Evolutionary conservation across 2,797 vertebrate genomes (phyloP).

Genomic region (Acanthornis magna): DNA sequence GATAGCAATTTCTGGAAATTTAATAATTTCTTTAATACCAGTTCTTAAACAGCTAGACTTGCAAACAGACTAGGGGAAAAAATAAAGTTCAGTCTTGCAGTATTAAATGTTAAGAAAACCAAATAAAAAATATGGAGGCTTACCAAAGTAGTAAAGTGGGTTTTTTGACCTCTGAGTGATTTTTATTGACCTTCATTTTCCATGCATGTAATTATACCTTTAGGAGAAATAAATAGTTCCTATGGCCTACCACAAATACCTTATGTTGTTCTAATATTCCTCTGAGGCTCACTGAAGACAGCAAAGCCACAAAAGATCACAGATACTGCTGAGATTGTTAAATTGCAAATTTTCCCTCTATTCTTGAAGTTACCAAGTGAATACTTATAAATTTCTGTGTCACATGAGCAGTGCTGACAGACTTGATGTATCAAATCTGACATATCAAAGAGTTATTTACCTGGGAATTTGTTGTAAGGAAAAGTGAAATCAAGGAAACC

Average conservation of each 20-base stretch:
- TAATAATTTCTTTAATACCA: neutral
- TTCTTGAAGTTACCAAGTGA: neutral
- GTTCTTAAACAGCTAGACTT: neutral
- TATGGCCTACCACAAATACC: neutral
- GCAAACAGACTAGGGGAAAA: neutral
- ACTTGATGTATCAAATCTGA: neutral
- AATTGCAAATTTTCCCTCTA: neutral
- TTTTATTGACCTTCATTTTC: neutral
- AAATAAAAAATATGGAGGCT: neutral
- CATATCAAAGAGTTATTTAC: neutral
- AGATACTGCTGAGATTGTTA: neutral
- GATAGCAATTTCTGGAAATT: neutral
- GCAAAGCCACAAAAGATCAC: neutral
- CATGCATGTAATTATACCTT: fast-evolving
- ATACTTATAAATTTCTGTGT: neutral
- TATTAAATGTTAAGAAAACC: neutral
- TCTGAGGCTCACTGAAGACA: neutral
- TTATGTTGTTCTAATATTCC: neutral
- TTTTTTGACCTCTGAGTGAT: neutral
- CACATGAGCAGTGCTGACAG: fast-evolving
- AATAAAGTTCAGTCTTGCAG: neutral
- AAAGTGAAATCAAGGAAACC: neutral
- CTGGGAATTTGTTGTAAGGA: neutral
- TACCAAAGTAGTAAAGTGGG: neutral
- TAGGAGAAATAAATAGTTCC: neutral